These are phyloP conservation scores for Diadegma fenestrale DNA, from an alignment of 2,888 invertebrate species.

Conservation along the genomic window DNA sequence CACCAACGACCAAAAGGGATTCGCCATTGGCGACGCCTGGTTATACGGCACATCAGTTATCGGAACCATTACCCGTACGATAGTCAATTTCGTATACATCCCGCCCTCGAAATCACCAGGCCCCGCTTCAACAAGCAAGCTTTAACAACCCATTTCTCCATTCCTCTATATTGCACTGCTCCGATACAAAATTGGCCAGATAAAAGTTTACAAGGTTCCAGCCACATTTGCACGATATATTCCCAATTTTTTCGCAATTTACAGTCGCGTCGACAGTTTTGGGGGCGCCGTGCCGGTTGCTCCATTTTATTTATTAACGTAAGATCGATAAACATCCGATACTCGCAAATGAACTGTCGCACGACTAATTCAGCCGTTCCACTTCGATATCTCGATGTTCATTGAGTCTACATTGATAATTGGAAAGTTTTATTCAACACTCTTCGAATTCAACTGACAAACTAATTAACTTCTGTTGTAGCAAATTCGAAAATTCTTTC, in stretches of 20 bases:
- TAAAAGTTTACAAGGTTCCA: constrained; percentile 62
- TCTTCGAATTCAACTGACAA: too few relatives aligned
- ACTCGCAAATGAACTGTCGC: not conserved
- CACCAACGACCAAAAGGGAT: constrained; percentile 3
- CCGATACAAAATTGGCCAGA: constrained; percentile 62
- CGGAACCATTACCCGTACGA: constrained; percentile 66
- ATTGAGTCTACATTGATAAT: not conserved
- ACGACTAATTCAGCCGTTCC: not conserved
- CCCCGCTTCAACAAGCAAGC: constrained; percentile 10
- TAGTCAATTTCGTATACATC: constrained; percentile 65
- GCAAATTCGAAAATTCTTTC: too few relatives aligned
- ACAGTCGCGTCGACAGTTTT: not conserved
- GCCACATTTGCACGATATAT: constrained; percentile 3
- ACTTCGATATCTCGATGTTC: not conserved
- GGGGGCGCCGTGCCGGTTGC: not conserved
- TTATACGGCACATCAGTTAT: constrained; percentile 66
- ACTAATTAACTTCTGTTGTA: too few relatives aligned
- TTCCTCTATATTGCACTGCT: not conserved
- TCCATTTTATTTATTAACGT: constrained; percentile 1
- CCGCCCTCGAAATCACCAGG: constrained; percentile 39
- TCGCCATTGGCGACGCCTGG: constrained; percentile 23
- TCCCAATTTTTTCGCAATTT: constrained; percentile 43
- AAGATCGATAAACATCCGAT: not conserved
- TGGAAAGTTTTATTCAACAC: not conserved
- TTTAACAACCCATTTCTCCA: constrained; percentile 4